Conservation (phyloP, 2,888 invertebrate species). For the Ypsolopha sequella region DNA sequence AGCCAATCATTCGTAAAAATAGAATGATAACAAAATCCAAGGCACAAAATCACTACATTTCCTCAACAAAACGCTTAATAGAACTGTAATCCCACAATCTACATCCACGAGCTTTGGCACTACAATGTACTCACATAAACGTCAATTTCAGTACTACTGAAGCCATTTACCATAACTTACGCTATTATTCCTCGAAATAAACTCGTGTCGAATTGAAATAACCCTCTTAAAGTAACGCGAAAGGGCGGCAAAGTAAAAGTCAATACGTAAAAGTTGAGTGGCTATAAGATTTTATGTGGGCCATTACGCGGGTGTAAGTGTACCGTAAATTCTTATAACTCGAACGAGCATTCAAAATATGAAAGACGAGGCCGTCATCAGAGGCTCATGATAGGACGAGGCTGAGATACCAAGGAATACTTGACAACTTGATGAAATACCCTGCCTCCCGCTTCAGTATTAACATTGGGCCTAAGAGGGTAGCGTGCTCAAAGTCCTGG, state of each 20-base stretch:
- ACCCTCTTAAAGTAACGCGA: slow-evolving; percentile 24
- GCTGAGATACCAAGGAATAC: neutral
- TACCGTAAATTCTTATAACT: slow-evolving; percentile 69
- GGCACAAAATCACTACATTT: too few relatives aligned
- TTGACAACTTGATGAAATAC: too few relatives aligned
- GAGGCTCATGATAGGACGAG: neutral
- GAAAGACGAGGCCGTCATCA: slow-evolving; percentile 24
- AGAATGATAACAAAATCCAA: too few relatives aligned
- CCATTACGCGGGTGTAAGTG: slow-evolving; percentile 59
- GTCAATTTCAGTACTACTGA: neutral
- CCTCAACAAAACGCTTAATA: too few relatives aligned
- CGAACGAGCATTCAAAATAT: slow-evolving; percentile 63
- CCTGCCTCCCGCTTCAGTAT: too few relatives aligned
- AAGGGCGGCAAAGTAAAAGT: slow-evolving; percentile 42
- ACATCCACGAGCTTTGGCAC: too few relatives aligned
- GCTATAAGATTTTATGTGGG: slow-evolving; percentile 62
- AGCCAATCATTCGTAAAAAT: too few relatives aligned
- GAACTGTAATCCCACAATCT: too few relatives aligned
- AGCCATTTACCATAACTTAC: neutral
- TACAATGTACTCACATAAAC: neutral
- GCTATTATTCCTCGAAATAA: neutral
- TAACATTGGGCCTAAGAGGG: too few relatives aligned
- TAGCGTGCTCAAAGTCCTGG: too few relatives aligned
- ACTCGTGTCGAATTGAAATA: slow-evolving; percentile 23
- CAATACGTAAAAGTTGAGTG: slow-evolving; percentile 63